A percentile compares a stretch with the other conserved stretches of the same genome.
These are phyloP conservation scores for Monopterus albus DNA, from an alignment of 2,113 vertebrate genomes.

Conservation along the genomic window DNA sequence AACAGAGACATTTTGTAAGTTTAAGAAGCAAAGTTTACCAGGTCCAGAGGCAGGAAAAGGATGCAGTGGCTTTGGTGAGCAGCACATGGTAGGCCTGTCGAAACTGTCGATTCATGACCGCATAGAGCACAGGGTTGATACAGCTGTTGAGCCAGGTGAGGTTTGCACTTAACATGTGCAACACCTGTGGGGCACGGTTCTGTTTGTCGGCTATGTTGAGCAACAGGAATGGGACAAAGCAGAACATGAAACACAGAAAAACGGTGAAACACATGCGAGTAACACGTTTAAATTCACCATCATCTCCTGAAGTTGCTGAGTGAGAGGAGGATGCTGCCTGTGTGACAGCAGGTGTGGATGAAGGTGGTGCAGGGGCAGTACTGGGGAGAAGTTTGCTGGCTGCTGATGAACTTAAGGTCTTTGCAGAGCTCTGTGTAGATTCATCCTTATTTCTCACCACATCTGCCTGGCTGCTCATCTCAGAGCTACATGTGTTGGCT, in stretches of 20 bases:
- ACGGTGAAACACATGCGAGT: conserved; percentile 89
- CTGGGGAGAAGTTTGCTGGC: not conserved
- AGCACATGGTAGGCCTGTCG: conserved; percentile 83
- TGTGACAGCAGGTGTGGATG: not conserved
- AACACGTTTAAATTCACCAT: conserved; percentile 85
- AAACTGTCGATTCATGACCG: conserved; percentile 90
- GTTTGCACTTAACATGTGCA: conserved; percentile 89
- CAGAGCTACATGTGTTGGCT: conserved; percentile 65
- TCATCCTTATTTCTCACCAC: conserved; percentile 23
- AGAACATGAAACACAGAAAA: conserved; percentile 86
- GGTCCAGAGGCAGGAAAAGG: conserved; percentile 59
- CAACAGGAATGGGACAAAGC: conserved; percentile 87
- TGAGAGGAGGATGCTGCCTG: conserved; percentile 21
- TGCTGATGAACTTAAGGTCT: not conserved
- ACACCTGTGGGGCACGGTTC: conserved; percentile 78
- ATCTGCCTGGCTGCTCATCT: conserved; percentile 71
- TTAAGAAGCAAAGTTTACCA: no score
- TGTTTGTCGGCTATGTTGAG: conserved; percentile 85
- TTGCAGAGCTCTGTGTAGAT: not conserved
- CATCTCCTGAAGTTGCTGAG: conserved; percentile 70
- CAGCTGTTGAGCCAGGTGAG: conserved; percentile 91
- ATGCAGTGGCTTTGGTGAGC: conserved; percentile 64
- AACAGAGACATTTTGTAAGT: no score
- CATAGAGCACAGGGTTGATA: conserved; percentile 89
- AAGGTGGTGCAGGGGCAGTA: not conserved